These are phyloP conservation scores for Hemiscyllium ocellatum DNA, from an alignment of 2,113 vertebrate genomes.

Conservation along the genomic window DNA sequence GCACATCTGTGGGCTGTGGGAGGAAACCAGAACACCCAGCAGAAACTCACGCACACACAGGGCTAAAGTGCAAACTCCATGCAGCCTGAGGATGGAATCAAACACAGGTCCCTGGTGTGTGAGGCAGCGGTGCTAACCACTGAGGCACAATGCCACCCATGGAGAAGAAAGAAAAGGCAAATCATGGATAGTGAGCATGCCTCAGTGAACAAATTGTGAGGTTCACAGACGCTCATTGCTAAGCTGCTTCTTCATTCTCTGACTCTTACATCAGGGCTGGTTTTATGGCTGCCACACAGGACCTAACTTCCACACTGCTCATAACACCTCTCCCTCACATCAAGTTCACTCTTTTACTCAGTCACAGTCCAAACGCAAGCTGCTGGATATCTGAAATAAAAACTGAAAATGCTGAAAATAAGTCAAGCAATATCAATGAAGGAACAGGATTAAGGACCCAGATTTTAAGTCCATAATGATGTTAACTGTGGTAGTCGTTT, in stretches of 20 bases:
- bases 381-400: background rate
- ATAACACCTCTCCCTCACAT: background rate
- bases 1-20: too few relatives aligned
- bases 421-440: background rate
- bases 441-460: background rate
- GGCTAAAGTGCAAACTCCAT: too few relatives aligned
- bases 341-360: background rate
- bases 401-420: background rate
- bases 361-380: background rate
- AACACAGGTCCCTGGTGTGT: too few relatives aligned
- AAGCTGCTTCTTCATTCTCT: background rate
- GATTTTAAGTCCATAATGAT: background rate
- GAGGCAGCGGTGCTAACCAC: too few relatives aligned
- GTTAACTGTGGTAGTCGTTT: background rate
- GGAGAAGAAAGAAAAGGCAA: too few relatives aligned
- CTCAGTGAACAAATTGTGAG: background rate
- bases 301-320: background rate
- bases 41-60: too few relatives aligned
- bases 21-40: too few relatives aligned
- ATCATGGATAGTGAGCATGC: background rate
- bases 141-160: too few relatives aligned
- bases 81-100: too few relatives aligned
- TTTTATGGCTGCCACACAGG: background rate
- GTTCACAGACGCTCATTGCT: background rate
- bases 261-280: background rate